A percentile compares a stretch with the other conserved stretches of the same genome.
Evolutionary conservation across 2,888 invertebrate species (phyloP).

Genomic region (Amphiduros pacificus): DNA sequence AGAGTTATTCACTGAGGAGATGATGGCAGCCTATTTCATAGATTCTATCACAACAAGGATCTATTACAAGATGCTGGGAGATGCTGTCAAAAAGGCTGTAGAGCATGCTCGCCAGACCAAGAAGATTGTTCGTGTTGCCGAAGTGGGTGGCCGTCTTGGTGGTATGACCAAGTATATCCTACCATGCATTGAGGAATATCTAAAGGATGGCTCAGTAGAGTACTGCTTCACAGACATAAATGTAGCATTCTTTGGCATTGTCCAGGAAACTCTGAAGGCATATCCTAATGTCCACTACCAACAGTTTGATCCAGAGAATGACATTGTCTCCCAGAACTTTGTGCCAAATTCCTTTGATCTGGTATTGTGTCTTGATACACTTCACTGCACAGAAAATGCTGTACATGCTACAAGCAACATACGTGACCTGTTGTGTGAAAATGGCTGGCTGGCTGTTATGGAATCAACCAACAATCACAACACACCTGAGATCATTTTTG

Average conservation of each 20-base stretch:
- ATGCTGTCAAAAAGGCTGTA: conserved; percentile 7
- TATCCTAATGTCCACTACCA: conserved; percentile 12
- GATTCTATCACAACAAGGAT: conserved; percentile 14
- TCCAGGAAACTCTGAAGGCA: conserved; percentile 7
- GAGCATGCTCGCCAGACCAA: conserved; percentile 9
- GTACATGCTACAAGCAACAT: conserved; percentile 4
- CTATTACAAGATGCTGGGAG: conserved; percentile 10
- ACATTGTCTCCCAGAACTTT: conserved; percentile 8
- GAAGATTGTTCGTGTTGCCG: conserved; percentile 9
- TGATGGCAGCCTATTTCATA: conserved; percentile 15
- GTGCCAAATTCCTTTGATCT: conserved; percentile 8
- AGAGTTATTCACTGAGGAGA: conserved; percentile 17
- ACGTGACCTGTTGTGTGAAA: conserved; percentile 10
- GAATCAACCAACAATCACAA: conserved; percentile 12
- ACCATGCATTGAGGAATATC: conserved; percentile 1
- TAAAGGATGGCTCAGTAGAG: conserved; percentile 11
- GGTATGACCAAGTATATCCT: conserved; percentile 13
- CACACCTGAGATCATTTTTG: conserved; percentile 17
- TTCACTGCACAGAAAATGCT: conserved; percentile 11
- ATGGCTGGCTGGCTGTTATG: conserved; percentile 17
- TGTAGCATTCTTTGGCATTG: conserved; percentile 13
- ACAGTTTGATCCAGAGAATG: conserved; percentile 12
- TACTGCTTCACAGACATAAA: conserved; percentile 19
- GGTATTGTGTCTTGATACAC: conserved; percentile 14
- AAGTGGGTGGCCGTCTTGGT: conserved; percentile 20